Percentiles rank a stretch among this genome's conserved stretches.
Evolutionary conservation across 2,113 vertebrate genomes (phyloP).

Genomic region (Danio rerio): GRCz12tu NC_133179.1:23198501-23199000

Average conservation of each 20-base stretch:
- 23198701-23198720: constrained; percentile 54
- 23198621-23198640: constrained; percentile 60
- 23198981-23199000: background rate
- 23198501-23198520: constrained; percentile 67
- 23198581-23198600: constrained; percentile 64
- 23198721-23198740: constrained; percentile 56
- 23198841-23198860: constrained; percentile 18
- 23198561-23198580: constrained; percentile 68
- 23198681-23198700: constrained; percentile 69
- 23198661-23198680: constrained; percentile 52
- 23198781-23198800: constrained; percentile 60
- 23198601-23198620: constrained; percentile 61
- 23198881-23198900: constrained; percentile 7
- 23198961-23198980: background rate
- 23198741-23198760: constrained; percentile 65
- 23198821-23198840: constrained; percentile 11
- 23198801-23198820: constrained; percentile 51
- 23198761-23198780: constrained; percentile 56
- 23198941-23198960: too few species aligned
- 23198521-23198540: constrained; percentile 62
- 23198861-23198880: background rate
- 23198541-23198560: constrained; percentile 59
- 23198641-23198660: constrained; percentile 67
- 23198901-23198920: background rate
- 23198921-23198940: background rate